Percentiles rank a stretch among this genome's conserved stretches.
phyloP scores from a whole-genome alignment of 2,113 vertebrate genomes.

The Paedocypris sp. region DNA sequence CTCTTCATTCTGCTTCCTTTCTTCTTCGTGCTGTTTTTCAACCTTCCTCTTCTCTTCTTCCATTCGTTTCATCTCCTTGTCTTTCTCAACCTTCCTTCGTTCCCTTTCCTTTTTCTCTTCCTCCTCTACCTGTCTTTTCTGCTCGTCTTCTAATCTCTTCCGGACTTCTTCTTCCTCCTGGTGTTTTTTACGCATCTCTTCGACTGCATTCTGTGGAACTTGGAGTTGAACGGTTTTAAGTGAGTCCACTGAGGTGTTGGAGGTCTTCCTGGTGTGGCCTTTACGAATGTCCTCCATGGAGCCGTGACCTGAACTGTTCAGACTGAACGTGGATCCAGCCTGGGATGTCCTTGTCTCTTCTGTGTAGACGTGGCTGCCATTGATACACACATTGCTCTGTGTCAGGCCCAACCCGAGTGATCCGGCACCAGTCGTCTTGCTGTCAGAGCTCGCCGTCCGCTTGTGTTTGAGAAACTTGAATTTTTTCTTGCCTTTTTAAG shows the following conservation, averaged over 20 bases:
- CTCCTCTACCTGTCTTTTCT: neutral
- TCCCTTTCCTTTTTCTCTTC: neutral
- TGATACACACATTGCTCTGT: constrained; percentile 81
- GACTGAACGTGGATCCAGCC: constrained; percentile 49
- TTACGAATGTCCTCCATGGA: constrained; percentile 54
- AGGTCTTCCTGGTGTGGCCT: constrained; percentile 34
- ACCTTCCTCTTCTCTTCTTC: neutral
- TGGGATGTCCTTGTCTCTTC: constrained; percentile 58
- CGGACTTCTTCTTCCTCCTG: constrained; percentile 4
- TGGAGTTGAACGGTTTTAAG: neutral
- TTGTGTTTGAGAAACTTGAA: constrained; percentile 68
- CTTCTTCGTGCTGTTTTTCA: neutral
- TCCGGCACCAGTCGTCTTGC: constrained; percentile 59
- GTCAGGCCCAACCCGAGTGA: constrained; percentile 54
- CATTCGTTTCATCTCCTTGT: neutral
- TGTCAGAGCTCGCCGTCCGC: constrained; percentile 65
- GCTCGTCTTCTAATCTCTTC: neutral
- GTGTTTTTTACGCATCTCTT: neutral
- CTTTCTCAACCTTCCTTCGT: too few relatives aligned
- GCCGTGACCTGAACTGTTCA: constrained; percentile 52
- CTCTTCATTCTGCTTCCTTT: neutral
- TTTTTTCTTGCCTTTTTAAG: constrained; percentile 59
- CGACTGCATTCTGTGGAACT: neutral
- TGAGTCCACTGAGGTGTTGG: constrained; percentile 40
- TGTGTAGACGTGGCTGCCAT: constrained; percentile 76